These are phyloP conservation scores for Neodiprion pinetum DNA, from an alignment of 1,140 invertebrate genomes.

Conservation along the genomic window DNA sequence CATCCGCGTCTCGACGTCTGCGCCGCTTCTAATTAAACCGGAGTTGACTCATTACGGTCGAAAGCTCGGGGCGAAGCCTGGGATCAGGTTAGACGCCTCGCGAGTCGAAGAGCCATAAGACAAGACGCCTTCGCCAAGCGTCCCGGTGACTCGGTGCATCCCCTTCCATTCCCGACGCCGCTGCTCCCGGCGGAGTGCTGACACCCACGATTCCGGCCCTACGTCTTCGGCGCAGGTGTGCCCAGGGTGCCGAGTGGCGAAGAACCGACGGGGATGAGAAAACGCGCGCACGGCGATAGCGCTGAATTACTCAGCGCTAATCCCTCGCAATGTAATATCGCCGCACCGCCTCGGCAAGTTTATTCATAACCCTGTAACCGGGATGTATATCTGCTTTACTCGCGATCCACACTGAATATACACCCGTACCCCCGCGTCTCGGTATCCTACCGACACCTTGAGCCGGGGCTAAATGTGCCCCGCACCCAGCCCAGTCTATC, in stretches of 20 bases:
- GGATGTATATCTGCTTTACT: neutral
- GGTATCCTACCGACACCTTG: neutral
- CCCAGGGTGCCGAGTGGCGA: neutral
- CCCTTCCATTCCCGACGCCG: too few species aligned
- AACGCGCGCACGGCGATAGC: neutral
- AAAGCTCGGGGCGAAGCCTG: neutral
- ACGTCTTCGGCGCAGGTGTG: too few species aligned
- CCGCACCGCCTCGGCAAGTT: conserved; percentile 13
- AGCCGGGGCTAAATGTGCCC: neutral
- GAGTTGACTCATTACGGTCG: conserved; percentile 39
- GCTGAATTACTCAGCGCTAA: conserved; percentile 22
- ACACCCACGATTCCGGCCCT: too few species aligned
- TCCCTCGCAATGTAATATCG: conserved; percentile 18
- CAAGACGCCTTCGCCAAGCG: neutral
- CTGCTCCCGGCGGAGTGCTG: too few species aligned
- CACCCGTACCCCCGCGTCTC: neutral
- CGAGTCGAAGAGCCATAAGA: too few species aligned
- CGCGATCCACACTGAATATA: neutral
- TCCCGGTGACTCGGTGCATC: too few species aligned
- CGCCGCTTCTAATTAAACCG: conserved; percentile 34
- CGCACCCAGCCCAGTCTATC: neutral
- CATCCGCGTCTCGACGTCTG: conserved; percentile 10
- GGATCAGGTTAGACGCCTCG: neutral
- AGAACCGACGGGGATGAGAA: too few species aligned
- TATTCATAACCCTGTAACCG: conserved; percentile 35